Evolutionary conservation across 2,797 vertebrate genomes (phyloP), one percentile per base, ranked within the genome.

Genomic region (Cryptoprocta ferox): DNA sequence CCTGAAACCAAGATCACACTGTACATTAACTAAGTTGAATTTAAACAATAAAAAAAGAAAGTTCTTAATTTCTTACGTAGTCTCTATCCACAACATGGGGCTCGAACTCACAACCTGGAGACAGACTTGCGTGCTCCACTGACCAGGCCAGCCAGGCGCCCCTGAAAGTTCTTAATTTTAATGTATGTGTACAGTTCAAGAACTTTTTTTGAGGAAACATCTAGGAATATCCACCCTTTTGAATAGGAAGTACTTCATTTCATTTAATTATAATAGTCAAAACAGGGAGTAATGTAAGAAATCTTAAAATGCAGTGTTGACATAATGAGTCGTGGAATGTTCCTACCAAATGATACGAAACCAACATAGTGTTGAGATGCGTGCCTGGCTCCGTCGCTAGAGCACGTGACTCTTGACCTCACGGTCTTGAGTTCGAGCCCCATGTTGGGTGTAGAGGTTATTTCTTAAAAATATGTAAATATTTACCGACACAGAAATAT

Each of bases 221-320:
- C 0, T 56, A 9, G 66, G 4, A n/a, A 18, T 30, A 37, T 6
- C 5, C 5, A 26, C 6, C 6, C 19, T 53, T 39, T 80, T 9
- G 1, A 7, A 37, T 1, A 85, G 28, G 6, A 32, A 61, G 26
- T 8, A 2, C 16, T 65, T 71, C 19, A 11, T 75, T 71, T 45
- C 35, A 53, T 37, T 11, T 66, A 32, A 66, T 53, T 6, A 19
- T 19, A 10, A 50, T 7, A 30, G 16, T 79, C 50, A 30, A 61
- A 35, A 26, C 50, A 7, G 11, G n/a, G 9, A 82, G 15, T 6
- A 3, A 16, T 1, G 0, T 35, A 28, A 30, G 28, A 4, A 3
- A 11, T 26, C 45, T n/a, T 66, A 50, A n/a, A 65, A 82, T 5
- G 2, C 8, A 32, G 7, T 4, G 12, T 6, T n/a, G 37, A 9